Conservation (phyloP, 2,113 vertebrate genomes). For the Cyphomyrus discorhynchus region DNA sequence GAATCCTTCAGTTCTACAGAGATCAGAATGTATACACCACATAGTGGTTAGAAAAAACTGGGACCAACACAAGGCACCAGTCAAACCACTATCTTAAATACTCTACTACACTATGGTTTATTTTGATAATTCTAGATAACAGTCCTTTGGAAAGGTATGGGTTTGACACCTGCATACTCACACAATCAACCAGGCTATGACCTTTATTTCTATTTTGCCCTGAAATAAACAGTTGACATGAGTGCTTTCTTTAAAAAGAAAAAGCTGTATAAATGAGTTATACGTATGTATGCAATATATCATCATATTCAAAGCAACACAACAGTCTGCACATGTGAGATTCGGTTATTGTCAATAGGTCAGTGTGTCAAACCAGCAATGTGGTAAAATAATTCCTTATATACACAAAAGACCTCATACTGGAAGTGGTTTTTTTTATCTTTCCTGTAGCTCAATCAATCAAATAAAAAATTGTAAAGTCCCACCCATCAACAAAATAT, state of each 20-base stretch:
- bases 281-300: background rate
- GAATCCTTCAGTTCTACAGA: background rate
- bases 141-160: background rate
- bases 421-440: slow-evolving; percentile 1
- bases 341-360: background rate
- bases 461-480: background rate
- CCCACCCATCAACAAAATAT: background rate
- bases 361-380: slow-evolving; percentile 10
- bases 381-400: background rate
- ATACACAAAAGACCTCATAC: background rate
- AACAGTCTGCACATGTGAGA: background rate
- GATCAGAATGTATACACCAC: background rate
- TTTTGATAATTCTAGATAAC: background rate
- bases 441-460: background rate
- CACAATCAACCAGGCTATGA: background rate
- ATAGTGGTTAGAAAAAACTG: background rate
- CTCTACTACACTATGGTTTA: background rate
- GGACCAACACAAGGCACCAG: background rate
- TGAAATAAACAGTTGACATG: background rate
- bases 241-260: background rate
- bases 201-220: background rate
- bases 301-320: background rate
- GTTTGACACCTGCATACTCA: background rate
- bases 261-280: background rate
- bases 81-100: background rate